phyloP scores from a whole-genome alignment of 2,888 invertebrate species.

The Drosophila stalkeri region DNA sequence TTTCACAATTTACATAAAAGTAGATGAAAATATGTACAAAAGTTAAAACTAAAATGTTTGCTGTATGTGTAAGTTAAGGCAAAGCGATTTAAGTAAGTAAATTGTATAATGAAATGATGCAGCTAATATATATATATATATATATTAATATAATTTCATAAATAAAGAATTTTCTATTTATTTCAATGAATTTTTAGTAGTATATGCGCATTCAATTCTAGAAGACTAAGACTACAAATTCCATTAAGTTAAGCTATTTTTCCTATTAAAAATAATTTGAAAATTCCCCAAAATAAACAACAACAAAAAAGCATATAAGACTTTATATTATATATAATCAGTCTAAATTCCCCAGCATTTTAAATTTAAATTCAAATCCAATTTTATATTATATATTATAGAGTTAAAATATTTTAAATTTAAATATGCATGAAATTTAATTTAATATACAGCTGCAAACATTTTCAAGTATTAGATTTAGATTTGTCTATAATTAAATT shows the following conservation, averaged over 20 bases:
- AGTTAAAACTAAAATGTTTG: not conserved
- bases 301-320: not conserved
- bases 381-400: not conserved
- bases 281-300: not conserved
- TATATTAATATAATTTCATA: not conserved
- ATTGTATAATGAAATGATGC: not conserved
- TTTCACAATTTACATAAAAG: constrained; percentile 19
- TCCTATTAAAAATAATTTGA: not conserved
- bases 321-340: not conserved
- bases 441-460: not conserved
- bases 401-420: not conserved
- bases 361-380: not conserved
- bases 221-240: not conserved
- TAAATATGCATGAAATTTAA: not conserved
- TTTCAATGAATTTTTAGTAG: not conserved
- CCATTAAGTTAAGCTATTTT: not conserved
- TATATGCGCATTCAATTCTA: not conserved
- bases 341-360: not conserved
- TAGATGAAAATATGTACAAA: not conserved
- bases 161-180: not conserved
- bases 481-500: not conserved
- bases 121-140: not conserved
- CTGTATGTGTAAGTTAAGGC: not conserved
- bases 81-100: not conserved
- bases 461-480: not conserved